Evolutionary conservation across 2,888 invertebrate species (phyloP), one percentile per base, ranked within the genome.

Genomic region (Punctoribates punctum): DNA sequence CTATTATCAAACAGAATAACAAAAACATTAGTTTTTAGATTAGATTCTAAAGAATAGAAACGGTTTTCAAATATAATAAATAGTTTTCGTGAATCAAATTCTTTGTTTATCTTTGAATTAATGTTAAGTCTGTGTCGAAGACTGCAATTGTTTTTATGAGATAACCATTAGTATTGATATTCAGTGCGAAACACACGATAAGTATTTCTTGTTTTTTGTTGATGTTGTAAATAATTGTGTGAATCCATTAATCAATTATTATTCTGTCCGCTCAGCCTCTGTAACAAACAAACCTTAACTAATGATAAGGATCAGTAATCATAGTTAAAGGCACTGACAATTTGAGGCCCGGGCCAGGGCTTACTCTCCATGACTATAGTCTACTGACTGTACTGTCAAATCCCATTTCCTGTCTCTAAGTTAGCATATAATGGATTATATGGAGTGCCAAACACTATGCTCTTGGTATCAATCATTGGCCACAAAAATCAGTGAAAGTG

Each of bases 381-480:
- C 8, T 38, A 67, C 65, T 67, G 65, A 62, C 25, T 62, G 29
- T 38, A 67, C 65, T 67, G 65, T 67, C 65, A 67, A 38, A 67
- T 20, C 65, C 29, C 65, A 67, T 67, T 67, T 67, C 65, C 65
- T 67, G 34, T 67, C 65, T 38, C 6, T 38, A 67, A 67, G 65
- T 67, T 67, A 67, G n/a, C 65, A 67, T 29, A 67, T 38, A 38
- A 67, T 67, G 29, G 65, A 38, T 67, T 67, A 42, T 67, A 67
- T 67, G 38, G 15, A 42, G 27, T 62, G 57, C 25, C 60, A 29
- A 27, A 17, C 3, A 27, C 27, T 27, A 60, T 60, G 29, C 60
- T 27, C 27, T 17, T 27, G 15, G 29, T 60, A 60, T 60, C 60
- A 60, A 60, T 60, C 60, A 60, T 60, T 60, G 27, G 13, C 34